Evolutionary conservation across 1,140 invertebrate species (phyloP).

Genomic region (Diorhabda elongata): DNA sequence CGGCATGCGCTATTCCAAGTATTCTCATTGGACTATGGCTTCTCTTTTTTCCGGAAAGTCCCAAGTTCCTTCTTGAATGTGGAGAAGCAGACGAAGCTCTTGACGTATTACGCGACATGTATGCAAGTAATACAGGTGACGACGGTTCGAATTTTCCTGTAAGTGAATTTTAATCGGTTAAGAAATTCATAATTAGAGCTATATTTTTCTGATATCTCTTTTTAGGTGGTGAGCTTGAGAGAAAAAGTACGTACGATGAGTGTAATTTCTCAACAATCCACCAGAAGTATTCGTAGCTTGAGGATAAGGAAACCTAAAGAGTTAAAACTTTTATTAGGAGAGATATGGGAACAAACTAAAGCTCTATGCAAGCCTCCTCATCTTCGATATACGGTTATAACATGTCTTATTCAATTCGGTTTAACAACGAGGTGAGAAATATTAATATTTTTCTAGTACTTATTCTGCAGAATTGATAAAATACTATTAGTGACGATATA

Average conservation of each 20-base stretch:
- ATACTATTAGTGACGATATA: too few species aligned
- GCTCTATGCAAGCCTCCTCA: slow-evolving; percentile 65
- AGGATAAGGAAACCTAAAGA: slow-evolving; percentile 64
- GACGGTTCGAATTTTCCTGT: slow-evolving; percentile 64
- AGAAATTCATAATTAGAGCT: too few species aligned
- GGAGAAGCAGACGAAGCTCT: slow-evolving; percentile 70
- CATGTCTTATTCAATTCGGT: slow-evolving; percentile 70
- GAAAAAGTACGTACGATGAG: slow-evolving; percentile 63
- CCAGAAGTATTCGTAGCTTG: slow-evolving; percentile 55
- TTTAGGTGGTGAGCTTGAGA: slow-evolving; percentile 61
- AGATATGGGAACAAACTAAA: slow-evolving; percentile 65
- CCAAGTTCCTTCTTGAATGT: slow-evolving; percentile 75
- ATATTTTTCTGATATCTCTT: not conserved
- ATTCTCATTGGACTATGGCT: slow-evolving; percentile 62
- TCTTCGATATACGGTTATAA: slow-evolving; percentile 65
- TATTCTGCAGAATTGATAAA: not conserved
- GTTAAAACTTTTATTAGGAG: slow-evolving; percentile 57
- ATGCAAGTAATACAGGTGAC: slow-evolving; percentile 64
- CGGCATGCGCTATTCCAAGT: slow-evolving; percentile 62
- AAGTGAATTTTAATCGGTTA: slow-evolving; percentile 35
- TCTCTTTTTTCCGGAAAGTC: slow-evolving; percentile 78
- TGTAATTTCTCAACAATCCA: slow-evolving; percentile 54
- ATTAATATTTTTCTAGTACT: not conserved
- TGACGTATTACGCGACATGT: slow-evolving; percentile 64
- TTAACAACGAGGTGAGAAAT: slow-evolving; percentile 61